Evolutionary conservation across 2,888 invertebrate genomes (phyloP), one percentile per base, ranked within the genome.

Genomic region (Cordylochernes scorpioides): DNA sequence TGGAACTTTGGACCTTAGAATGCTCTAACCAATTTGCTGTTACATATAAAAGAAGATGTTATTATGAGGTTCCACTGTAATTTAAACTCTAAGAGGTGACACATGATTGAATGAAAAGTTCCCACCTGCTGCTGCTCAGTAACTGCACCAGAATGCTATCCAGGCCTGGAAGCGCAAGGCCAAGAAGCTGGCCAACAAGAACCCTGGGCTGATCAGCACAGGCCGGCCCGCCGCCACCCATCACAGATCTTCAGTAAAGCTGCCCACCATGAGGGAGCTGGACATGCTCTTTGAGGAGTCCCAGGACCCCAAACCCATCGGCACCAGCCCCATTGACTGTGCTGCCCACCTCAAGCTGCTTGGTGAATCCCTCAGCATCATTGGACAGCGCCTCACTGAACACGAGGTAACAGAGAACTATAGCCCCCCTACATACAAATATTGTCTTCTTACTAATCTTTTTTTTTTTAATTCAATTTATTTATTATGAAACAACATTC

Each of bases 311-410:
- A 18, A 34, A 14, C 15, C 28, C 6, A 29, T 36, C n/a, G 41
- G 35, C 24, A 38, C 35, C 4, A 68, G 71, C 31, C 71, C 80
- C 0, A 67, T 77, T 2, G 86, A 88, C 52, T 73, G 80, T 14
- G 86, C 86, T 1, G 84, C 88, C 0, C 84, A 88, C 52, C 60
- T 88, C 7, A 73, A 82, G 29, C 59, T 88, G 32, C 59, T 91
- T 9, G 88, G 88, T 0, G 88, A 88, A 53, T 86, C 82, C 46
- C 61, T 91, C 12, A 73, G 74, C 26, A 80, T 82, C 47, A 84
- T 91, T 42, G 88, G 91, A 0, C 77, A 78, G 51, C 58, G 86
- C 21, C 62, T 88, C 4, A 82, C 80, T 51, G 84, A 86, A 46
- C 84, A 84, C 46, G 78, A 82, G 62, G 72, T 71, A 50, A 44